A percentile compares a stretch with the other conserved stretches of the same genome.
Conservation (phyloP, 2,888 invertebrate species). For the Ceratothoa steindachneri region DNA sequence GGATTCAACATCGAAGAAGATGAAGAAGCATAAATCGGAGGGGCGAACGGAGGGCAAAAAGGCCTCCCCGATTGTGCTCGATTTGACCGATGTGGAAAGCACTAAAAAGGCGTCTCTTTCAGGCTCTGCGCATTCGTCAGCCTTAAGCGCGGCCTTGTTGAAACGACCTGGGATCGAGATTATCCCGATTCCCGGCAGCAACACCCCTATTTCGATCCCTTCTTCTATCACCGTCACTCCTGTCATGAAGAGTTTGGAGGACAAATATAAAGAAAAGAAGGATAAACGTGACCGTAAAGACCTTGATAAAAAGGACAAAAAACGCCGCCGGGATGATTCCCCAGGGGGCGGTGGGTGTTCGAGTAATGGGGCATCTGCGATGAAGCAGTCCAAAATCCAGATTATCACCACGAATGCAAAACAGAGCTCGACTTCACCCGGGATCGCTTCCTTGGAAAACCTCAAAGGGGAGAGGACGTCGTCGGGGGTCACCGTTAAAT, state of each 20-base stretch:
- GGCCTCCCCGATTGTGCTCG: constrained; percentile 43
- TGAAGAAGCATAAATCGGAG: constrained; percentile 37
- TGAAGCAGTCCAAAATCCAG: constrained; percentile 37
- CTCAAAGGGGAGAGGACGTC: constrained; percentile 40
- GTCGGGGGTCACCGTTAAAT: constrained; percentile 34
- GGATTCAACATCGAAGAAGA: constrained; percentile 24
- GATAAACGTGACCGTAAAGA: constrained; percentile 46
- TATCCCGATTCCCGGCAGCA: constrained; percentile 61
- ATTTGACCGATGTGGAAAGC: constrained; percentile 39
- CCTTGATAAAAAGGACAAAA: constrained; percentile 47
- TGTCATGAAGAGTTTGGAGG: constrained; percentile 55
- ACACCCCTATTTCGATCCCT: constrained; percentile 62
- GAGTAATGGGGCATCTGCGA: neutral
- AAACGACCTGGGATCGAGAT: constrained; percentile 74
- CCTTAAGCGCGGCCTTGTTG: constrained; percentile 26
- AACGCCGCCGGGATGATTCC: constrained; percentile 47
- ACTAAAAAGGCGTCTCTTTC: constrained; percentile 22
- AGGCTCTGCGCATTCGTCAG: constrained; percentile 12
- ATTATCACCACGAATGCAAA: constrained; percentile 30
- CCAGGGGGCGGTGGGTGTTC: constrained; percentile 22
- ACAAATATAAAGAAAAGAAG: constrained; percentile 43
- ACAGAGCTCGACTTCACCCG: constrained; percentile 32
- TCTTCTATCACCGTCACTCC: constrained; percentile 84
- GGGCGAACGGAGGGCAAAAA: constrained; percentile 23
- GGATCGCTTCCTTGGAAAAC: constrained; percentile 41